phyloP scores from a whole-genome alignment of 2,888 invertebrate genomes.

The Lamproptera curius region DNA sequence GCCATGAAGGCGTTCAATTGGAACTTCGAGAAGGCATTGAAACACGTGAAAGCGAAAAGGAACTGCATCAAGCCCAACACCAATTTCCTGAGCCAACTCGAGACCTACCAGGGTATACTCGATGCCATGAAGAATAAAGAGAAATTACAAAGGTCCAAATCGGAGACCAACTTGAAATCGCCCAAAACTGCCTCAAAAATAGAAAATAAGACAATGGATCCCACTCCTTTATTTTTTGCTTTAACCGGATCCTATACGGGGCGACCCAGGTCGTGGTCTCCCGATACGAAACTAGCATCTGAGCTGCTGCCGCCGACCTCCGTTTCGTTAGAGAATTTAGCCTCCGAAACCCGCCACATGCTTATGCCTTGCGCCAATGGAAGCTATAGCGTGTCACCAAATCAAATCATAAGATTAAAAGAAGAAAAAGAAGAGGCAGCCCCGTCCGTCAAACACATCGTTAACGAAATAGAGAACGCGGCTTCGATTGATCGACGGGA shows the following conservation, averaged over 20 bases:
- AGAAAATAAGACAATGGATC: slow-evolving; percentile 79
- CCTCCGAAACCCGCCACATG: slow-evolving; percentile 84
- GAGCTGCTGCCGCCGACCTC: slow-evolving; percentile 80
- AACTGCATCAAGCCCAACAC: slow-evolving; percentile 97
- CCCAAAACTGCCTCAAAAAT: slow-evolving; percentile 77
- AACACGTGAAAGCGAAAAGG: slow-evolving; percentile 93
- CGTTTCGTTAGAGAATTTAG: slow-evolving; percentile 83
- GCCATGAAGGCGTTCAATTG: slow-evolving; percentile 98
- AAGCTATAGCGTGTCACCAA: slow-evolving; percentile 93
- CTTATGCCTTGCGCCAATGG: slow-evolving; percentile 92
- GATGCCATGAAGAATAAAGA: slow-evolving; percentile 98
- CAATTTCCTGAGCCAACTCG: slow-evolving; percentile 95
- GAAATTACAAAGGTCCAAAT: slow-evolving; percentile 94
- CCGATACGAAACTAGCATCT: slow-evolving; percentile 80
- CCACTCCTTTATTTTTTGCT: slow-evolving; percentile 80
- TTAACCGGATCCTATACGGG: slow-evolving; percentile 60
- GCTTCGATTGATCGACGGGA: slow-evolving; percentile 55
- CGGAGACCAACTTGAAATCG: slow-evolving; percentile 92
- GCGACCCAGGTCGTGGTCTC: slow-evolving; percentile 87
- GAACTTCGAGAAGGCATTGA: slow-evolving; percentile 92
- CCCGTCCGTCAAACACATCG: slow-evolving; percentile 83
- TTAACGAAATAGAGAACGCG: slow-evolving; percentile 83
- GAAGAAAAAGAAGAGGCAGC: slow-evolving; percentile 78
- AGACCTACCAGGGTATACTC: slow-evolving; percentile 97
- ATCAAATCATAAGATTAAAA: slow-evolving; percentile 91